Conservation (phyloP, 1,140 invertebrate species). For the Rhysida immarginata region DNA sequence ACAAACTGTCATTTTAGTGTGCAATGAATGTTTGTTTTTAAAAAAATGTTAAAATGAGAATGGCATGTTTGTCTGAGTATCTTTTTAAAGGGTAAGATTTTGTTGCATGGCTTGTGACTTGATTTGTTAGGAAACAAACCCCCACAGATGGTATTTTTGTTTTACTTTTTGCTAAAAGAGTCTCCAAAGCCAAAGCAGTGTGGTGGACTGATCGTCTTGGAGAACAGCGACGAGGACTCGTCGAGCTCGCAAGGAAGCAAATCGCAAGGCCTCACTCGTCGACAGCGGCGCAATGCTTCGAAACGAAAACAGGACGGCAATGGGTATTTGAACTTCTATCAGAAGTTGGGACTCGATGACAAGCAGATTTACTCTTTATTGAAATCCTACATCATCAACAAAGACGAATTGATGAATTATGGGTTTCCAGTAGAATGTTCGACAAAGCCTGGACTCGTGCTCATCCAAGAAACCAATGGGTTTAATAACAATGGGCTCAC, state of each 20-base stretch:
- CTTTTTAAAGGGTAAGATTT: too few species aligned
- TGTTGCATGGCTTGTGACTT: too few species aligned
- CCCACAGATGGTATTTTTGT: too few species aligned
- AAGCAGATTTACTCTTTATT: conserved; percentile 32
- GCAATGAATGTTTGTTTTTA: too few species aligned
- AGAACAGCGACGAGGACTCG: background rate
- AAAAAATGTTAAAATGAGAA: too few species aligned
- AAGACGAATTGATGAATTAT: conserved; percentile 45
- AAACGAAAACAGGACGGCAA: background rate
- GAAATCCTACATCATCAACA: conserved; percentile 42
- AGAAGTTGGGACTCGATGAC: conserved; percentile 15
- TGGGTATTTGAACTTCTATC: background rate
- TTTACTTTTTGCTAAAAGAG: background rate
- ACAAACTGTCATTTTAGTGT: too few species aligned
- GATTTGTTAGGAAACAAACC: too few species aligned
- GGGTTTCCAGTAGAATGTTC: conserved; percentile 54
- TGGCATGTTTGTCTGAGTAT: too few species aligned
- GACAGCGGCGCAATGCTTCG: background rate
- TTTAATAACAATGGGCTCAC: conserved; percentile 25
- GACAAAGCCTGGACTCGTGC: conserved; percentile 38
- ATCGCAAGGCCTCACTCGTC: background rate
- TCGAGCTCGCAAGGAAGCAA: background rate
- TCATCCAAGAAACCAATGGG: conserved; percentile 29
- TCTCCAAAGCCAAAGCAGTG: background rate
- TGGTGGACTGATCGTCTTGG: background rate